Evolutionary conservation across 2,113 vertebrate genomes (phyloP).

Genomic region (Procavia capensis): DNA sequence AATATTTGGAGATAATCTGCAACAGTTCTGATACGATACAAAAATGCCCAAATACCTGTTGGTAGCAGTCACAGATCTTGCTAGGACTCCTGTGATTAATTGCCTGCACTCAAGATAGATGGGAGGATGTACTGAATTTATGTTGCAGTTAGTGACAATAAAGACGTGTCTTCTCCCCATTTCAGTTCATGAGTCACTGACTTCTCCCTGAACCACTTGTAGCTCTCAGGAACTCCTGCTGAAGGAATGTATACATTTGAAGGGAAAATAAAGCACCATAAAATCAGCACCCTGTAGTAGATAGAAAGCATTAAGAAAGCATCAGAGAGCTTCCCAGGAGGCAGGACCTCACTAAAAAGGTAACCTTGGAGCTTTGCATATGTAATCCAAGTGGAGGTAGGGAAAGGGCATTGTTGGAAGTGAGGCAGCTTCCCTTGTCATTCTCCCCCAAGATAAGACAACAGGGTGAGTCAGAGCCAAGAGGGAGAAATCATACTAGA

Average conservation of each 20-base stretch:
- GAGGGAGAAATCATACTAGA: not conserved
- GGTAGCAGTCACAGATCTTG: not conserved
- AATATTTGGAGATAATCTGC: not conserved
- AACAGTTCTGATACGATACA: not conserved
- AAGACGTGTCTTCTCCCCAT: not conserved
- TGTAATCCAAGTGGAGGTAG: not conserved
- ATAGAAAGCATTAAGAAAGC: not conserved
- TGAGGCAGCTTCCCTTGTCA: not conserved
- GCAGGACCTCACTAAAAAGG: not conserved
- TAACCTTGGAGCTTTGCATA: not conserved
- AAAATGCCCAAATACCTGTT: slow-evolving; percentile 2
- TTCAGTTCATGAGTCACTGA: not conserved
- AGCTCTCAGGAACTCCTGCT: not conserved
- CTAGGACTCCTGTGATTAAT: not conserved
- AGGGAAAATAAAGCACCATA: not conserved
- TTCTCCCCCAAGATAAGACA: not conserved
- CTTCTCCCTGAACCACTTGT: not conserved
- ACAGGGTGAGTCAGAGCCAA: not conserved
- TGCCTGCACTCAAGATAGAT: not conserved
- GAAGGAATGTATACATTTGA: not conserved
- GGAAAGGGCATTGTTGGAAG: not conserved
- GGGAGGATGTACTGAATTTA: slow-evolving; percentile 33
- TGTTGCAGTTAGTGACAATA: not conserved
- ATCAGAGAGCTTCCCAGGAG: not conserved
- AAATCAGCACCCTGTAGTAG: not conserved